These are phyloP conservation scores for Yponomeuta evonymella DNA, from an alignment of 2,888 invertebrate genomes.

Conservation along the genomic window DNA sequence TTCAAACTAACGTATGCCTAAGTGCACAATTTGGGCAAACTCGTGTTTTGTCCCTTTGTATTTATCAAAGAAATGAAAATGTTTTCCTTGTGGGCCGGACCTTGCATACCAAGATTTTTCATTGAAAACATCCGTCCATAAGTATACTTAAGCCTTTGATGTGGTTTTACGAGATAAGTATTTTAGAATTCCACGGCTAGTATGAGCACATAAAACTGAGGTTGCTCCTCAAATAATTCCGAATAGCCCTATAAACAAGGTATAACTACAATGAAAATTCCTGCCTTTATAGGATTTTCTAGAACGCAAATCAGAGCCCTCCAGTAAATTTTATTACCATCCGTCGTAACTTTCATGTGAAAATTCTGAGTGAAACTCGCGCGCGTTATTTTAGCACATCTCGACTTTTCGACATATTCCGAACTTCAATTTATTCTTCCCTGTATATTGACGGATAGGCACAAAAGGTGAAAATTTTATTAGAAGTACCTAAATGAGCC, in stretches of 20 bases:
- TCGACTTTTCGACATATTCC: not conserved
- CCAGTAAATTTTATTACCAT: not conserved
- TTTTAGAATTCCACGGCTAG: not conserved
- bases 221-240: not conserved
- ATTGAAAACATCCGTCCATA: not conserved
- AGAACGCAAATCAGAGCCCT: not conserved
- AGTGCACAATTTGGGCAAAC: too few relatives aligned
- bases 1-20: too few relatives aligned
- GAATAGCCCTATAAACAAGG: not conserved
- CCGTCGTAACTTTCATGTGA: not conserved
- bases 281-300: not conserved
- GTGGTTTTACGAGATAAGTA: too few relatives aligned
- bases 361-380: not conserved
- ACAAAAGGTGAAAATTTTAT: not conserved
- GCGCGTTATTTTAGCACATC: not conserved
- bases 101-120: too few relatives aligned
- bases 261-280: slow-evolving; percentile 3
- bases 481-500: too few relatives aligned
- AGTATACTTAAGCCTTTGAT: too few relatives aligned
- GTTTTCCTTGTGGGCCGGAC: too few relatives aligned
- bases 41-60: too few relatives aligned
- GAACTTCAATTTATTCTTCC: not conserved
- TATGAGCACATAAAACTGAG: not conserved
- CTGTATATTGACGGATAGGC: not conserved
- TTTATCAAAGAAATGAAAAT: too few relatives aligned